Conservation (phyloP, 2,113 vertebrate species). For the Vombatus ursinus region DNA sequence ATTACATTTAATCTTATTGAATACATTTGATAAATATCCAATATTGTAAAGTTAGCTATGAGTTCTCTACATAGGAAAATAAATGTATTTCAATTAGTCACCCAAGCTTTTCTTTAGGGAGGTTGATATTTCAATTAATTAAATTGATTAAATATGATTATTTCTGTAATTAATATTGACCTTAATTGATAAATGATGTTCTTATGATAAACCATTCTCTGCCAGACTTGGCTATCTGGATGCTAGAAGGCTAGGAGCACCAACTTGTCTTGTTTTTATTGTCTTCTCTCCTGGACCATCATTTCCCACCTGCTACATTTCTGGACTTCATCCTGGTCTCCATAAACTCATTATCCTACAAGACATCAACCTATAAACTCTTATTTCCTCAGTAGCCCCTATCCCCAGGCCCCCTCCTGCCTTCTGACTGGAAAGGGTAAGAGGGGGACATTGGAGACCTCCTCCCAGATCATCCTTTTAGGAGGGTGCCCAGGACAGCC, state of each 20-base stretch:
- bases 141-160: constrained; percentile 77
- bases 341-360: too few relatives aligned
- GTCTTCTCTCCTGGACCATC: constrained; percentile 56
- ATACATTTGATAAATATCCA: too few relatives aligned
- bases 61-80: too few relatives aligned
- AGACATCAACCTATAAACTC: too few relatives aligned
- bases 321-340: too few relatives aligned
- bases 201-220: constrained; percentile 78
- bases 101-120: not conserved
- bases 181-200: constrained; percentile 79
- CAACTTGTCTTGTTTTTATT: constrained; percentile 65
- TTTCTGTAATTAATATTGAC: constrained; percentile 84
- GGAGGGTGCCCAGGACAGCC: too few relatives aligned
- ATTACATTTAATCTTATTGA: too few relatives aligned
- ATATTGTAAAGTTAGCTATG: too few relatives aligned
- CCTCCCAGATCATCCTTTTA: too few relatives aligned
- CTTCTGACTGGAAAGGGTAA: not conserved
- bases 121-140: constrained; percentile 65
- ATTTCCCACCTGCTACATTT: too few relatives aligned
- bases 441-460: too few relatives aligned
- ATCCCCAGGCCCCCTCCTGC: not conserved
- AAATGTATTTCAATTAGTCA: too few relatives aligned
- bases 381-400: not conserved
- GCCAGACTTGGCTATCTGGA: constrained; percentile 66
- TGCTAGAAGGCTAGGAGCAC: constrained; percentile 77